Evolutionary conservation across 92 coral and sea anemone species (phyloP).

Genomic region (Actinostola sp.): DNA sequence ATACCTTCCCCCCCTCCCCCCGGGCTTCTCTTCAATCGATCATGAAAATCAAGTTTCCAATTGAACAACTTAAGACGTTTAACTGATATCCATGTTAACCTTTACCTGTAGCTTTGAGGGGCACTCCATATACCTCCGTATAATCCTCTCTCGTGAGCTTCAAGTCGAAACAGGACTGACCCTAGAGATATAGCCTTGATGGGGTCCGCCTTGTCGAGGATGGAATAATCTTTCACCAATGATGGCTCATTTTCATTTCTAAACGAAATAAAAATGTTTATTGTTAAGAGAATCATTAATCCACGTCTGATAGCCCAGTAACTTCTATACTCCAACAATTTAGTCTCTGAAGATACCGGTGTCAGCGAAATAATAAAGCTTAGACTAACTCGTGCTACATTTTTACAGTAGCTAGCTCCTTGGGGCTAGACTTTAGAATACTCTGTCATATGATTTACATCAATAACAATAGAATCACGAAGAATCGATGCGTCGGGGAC

Average conservation of each 20-base stretch:
- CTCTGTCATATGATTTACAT: too few relatives aligned
- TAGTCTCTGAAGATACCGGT: background rate
- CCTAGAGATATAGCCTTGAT: constrained; percentile 83
- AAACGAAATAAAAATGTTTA: background rate
- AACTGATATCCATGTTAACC: background rate
- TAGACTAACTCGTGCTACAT: too few relatives aligned
- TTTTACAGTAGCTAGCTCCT: too few relatives aligned
- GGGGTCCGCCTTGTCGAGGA: constrained; percentile 80
- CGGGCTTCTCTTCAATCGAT: too few relatives aligned
- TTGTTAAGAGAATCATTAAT: too few relatives aligned
- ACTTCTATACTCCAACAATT: background rate
- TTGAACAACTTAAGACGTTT: too few relatives aligned
- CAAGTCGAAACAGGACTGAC: constrained; percentile 80
- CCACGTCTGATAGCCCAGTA: too few relatives aligned
- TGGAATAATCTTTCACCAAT: constrained; percentile 79
- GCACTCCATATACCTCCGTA: constrained; percentile 95
- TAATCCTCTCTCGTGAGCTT: constrained; percentile 81
- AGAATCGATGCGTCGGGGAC: too few relatives aligned
- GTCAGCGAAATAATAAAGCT: too few relatives aligned
- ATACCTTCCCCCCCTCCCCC: too few relatives aligned
- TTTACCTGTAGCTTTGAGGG: constrained; percentile 89
- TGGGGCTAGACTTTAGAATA: too few relatives aligned
- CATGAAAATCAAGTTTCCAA: constrained; percentile 1
- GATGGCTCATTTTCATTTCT: constrained; percentile 88
- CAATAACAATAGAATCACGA: too few relatives aligned